These are phyloP conservation scores for Heliconius ethilla DNA, from an alignment of 2,888 invertebrate genomes.

Conservation along the genomic window DNA sequence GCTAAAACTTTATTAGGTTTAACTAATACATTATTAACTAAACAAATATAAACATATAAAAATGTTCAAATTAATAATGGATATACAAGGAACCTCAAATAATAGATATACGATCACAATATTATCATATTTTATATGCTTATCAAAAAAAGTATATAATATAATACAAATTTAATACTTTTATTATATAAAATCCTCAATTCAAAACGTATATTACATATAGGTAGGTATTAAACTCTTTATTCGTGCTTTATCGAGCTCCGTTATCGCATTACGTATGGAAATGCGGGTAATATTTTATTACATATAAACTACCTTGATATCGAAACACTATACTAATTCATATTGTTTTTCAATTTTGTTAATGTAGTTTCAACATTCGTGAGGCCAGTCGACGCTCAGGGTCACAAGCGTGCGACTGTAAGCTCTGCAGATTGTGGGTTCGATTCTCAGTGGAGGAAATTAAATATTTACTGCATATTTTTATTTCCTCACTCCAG, in stretches of 20 bases:
- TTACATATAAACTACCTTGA: slow-evolving; percentile 2
- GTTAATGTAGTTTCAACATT: no score
- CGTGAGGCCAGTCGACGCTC: no score
- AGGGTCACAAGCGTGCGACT: background rate
- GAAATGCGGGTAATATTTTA: slow-evolving; percentile 9
- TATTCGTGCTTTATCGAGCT: slow-evolving; percentile 14
- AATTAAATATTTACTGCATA: background rate
- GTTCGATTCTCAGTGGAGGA: background rate
- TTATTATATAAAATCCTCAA: background rate
- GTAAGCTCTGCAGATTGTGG: background rate
- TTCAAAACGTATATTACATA: background rate
- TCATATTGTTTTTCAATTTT: background rate
- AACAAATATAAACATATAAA: no score
- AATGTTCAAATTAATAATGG: no score
- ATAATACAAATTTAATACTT: background rate
- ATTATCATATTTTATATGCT: no score
- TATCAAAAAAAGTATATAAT: background rate
- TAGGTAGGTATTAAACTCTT: background rate
- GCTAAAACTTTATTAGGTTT: no score
- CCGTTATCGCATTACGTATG: slow-evolving; percentile 4
- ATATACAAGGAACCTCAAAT: no score
- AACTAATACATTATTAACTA: no score
- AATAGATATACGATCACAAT: no score
- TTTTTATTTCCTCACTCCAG: background rate
- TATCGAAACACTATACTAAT: background rate